phyloP scores from a whole-genome alignment of 2,888 invertebrate genomes.

The Oligia latruncula region DNA sequence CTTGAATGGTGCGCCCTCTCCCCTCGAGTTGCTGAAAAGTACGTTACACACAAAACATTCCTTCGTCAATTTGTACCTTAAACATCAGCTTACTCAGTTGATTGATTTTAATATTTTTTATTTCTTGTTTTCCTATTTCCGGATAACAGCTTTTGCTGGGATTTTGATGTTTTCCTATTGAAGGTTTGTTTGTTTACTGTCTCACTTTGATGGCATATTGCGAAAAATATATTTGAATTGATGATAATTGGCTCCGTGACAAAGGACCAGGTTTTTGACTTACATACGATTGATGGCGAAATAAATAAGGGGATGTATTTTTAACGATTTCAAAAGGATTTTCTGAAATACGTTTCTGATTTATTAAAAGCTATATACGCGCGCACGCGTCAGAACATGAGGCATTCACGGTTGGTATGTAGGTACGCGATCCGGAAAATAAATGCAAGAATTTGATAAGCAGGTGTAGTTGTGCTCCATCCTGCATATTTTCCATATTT shows the following conservation, averaged over 20 bases:
- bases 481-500: background rate
- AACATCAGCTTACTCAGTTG: constrained; percentile 40
- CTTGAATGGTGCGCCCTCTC: constrained; percentile 59
- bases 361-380: constrained; percentile 1
- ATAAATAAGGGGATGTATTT: background rate
- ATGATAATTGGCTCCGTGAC: constrained; percentile 16
- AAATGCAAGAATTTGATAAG: background rate
- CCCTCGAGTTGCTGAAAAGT: constrained; percentile 13
- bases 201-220: constrained; percentile 3
- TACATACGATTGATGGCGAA: background rate
- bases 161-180: constrained; percentile 15
- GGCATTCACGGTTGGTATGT: background rate
- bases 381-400: background rate
- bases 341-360: background rate
- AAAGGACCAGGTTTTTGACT: constrained; percentile 9
- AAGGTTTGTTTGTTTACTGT: constrained; percentile 29
- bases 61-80: constrained; percentile 39
- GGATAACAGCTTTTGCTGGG: background rate
- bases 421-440: background rate
- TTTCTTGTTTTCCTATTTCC: constrained; percentile 19
- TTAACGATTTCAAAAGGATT: background rate
- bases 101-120: constrained; percentile 52
- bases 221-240: background rate
- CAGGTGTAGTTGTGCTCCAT: background rate
- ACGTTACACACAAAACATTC: constrained; percentile 48